Conservation (phyloP, 2,113 vertebrate species). For the Lipophrys pholis region DNA sequence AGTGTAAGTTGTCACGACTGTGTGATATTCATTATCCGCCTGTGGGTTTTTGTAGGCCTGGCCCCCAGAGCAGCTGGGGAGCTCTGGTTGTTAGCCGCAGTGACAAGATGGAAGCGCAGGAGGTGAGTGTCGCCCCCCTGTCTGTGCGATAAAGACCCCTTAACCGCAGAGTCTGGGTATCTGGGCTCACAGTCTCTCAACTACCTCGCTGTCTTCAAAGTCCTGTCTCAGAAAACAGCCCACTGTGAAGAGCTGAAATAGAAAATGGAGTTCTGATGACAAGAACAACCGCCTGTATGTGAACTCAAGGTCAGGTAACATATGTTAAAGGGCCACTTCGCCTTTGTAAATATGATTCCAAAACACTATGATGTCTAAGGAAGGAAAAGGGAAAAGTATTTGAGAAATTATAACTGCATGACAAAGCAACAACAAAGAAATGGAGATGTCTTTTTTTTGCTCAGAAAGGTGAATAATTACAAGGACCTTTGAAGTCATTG, state of each 20-base stretch:
- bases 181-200: slow-evolving; percentile 49
- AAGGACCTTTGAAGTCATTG: too few relatives aligned
- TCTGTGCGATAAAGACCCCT: slow-evolving; percentile 58
- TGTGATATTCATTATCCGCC: slow-evolving; percentile 71
- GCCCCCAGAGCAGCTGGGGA: slow-evolving; percentile 55
- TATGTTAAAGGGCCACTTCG: too few relatives aligned
- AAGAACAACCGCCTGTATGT: slow-evolving; percentile 20
- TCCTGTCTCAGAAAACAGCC: slow-evolving; percentile 40
- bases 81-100: slow-evolving; percentile 44
- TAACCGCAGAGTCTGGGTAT: slow-evolving; percentile 61
- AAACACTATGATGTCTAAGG: too few relatives aligned
- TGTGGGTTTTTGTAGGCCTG: slow-evolving; percentile 58
- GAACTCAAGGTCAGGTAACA: slow-evolving; percentile 16
- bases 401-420: too few relatives aligned
- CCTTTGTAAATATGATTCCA: too few relatives aligned
- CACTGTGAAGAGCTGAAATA: slow-evolving; percentile 45
- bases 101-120: slow-evolving; percentile 48
- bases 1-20: slow-evolving; percentile 76
- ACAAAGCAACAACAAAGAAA: too few relatives aligned
- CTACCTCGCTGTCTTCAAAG: slow-evolving; percentile 66
- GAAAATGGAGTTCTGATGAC: slow-evolving; percentile 53
- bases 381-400: too few relatives aligned
- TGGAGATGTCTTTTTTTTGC: too few relatives aligned
- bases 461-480: too few relatives aligned
- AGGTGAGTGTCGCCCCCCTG: slow-evolving; percentile 43